phyloP scores from a whole-genome alignment of 53 echinoderm and acorn worm genomes.

The Crossaster papposus region DNA sequence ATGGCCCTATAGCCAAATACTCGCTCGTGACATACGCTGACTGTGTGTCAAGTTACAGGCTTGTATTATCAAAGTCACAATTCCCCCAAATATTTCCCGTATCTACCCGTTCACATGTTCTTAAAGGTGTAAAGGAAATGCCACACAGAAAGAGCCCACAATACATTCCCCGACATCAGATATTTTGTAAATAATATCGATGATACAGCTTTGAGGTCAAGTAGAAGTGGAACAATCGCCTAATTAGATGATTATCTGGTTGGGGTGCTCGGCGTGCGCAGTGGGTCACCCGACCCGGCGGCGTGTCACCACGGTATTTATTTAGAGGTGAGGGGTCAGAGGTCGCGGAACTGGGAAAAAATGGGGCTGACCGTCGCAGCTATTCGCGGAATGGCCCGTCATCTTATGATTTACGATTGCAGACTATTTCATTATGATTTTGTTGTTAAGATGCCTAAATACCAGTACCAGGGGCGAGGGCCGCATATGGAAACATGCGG shows the following conservation, averaged over 20 bases:
- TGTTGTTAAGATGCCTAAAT: not conserved
- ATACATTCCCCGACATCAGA: not conserved
- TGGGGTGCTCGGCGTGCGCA: not conserved
- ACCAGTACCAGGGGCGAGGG: not conserved
- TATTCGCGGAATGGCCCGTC: not conserved
- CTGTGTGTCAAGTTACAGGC: no score
- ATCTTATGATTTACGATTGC: not conserved
- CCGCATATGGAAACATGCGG: no score
- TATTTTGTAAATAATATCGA: not conserved
- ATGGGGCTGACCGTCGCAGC: not conserved
- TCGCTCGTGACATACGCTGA: no score
- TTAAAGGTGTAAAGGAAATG: not conserved
- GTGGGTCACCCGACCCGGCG: not conserved
- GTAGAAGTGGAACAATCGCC: not conserved
- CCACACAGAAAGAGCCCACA: not conserved
- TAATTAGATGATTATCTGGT: slow-evolving; percentile 4
- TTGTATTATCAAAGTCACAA: no score
- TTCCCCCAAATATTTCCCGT: no score
- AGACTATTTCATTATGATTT: not conserved
- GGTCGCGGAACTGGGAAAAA: not conserved
- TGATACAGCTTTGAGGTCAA: not conserved
- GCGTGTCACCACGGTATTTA: not conserved
- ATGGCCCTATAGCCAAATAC: no score
- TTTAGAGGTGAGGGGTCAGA: not conserved
- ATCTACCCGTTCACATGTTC: no score